These are phyloP conservation scores for Melinaea menophilus DNA, from an alignment of 2,888 invertebrate species.

Conservation along the genomic window DNA sequence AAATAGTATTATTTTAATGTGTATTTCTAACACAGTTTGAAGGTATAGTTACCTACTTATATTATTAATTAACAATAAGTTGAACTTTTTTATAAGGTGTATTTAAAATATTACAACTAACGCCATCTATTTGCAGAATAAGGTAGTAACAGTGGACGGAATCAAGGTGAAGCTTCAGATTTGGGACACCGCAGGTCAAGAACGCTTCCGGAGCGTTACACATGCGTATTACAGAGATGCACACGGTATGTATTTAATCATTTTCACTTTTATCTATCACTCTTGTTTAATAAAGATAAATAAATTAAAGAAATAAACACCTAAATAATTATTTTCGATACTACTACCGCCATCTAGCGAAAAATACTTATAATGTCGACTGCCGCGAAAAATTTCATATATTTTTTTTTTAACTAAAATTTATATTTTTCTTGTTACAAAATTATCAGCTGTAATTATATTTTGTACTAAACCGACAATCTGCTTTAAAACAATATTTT, in stretches of 20 bases:
- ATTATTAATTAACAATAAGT: too few species aligned
- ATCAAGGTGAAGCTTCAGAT: constrained; percentile 96
- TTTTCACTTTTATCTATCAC: neutral
- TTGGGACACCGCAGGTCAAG: constrained; percentile 97
- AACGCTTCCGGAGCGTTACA: constrained; percentile 95
- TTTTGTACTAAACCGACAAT: too few species aligned
- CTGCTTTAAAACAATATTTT: too few species aligned
- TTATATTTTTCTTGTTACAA: too few species aligned
- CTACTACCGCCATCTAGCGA: constrained; percentile 17
- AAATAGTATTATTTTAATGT: too few species aligned
- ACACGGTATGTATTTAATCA: constrained; percentile 80
- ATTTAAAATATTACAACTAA: constrained; percentile 43
- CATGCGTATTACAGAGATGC: constrained; percentile 97
- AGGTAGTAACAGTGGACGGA: constrained; percentile 88
- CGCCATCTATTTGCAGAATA: constrained; percentile 83
- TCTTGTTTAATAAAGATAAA: neutral
- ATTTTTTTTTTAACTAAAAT: too few species aligned
- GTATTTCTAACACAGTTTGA: too few species aligned
- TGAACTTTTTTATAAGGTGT: too few species aligned
- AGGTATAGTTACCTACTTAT: too few species aligned
- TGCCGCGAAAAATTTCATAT: neutral
- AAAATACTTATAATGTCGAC: neutral
- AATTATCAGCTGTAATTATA: too few species aligned
- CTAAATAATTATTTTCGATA: neutral
- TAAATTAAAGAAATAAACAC: neutral